Evolutionary conservation across 2,113 vertebrate genomes (phyloP), one percentile per base, ranked within the genome.

Genomic region (Zootoca vivipara): DNA sequence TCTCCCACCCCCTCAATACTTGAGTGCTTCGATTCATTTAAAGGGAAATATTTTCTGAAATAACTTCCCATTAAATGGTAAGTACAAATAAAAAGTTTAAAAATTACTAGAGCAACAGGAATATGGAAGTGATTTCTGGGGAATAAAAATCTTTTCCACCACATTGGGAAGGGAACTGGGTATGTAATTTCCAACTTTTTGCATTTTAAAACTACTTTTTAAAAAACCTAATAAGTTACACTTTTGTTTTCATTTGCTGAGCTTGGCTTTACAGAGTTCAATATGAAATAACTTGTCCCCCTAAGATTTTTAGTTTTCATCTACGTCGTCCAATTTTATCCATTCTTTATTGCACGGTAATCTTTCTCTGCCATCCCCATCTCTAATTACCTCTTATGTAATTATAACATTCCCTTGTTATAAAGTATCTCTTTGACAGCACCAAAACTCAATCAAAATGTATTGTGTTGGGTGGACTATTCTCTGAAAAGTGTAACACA

Each of bases 301-400:
- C 62, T 20, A 2, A 15, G 7, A 22, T 69, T 75, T 72, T 64
- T 75, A 30, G 6, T 85, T n/a, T 73, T 74, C 7, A 28, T n/a
- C 16, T 28, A 65, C 4, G 13, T 70, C 79, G 64, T 0, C 0
- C n/a, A 72, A 89, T 26, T 33, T 40, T 87, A 81, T 1, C 0
- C 12, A 79, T 84, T 4, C 4, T 35, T 26, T 18, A 82, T 78
- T 40, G 20, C 38, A 46, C 4, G 62, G 4, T 24, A 58, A 5
- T 22, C 3, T 73, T 22, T 20, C 38, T n/a, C 16, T 64, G 35
- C 20, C n/a, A 67, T 20, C n/a, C 82, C 8, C 26, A 15, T 16
- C 52, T 73, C 82, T 83, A 83, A 77, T 88, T 15, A 83, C n/a
- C n/a, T 83, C 58, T 73, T 62, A 73, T 62, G 24, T 38, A 52